Percentiles rank a stretch among this genome's conserved stretches.
These are phyloP conservation scores for Megalopta genalis DNA, from an alignment of 1,140 invertebrate genomes.

Conservation along the genomic window DNA sequence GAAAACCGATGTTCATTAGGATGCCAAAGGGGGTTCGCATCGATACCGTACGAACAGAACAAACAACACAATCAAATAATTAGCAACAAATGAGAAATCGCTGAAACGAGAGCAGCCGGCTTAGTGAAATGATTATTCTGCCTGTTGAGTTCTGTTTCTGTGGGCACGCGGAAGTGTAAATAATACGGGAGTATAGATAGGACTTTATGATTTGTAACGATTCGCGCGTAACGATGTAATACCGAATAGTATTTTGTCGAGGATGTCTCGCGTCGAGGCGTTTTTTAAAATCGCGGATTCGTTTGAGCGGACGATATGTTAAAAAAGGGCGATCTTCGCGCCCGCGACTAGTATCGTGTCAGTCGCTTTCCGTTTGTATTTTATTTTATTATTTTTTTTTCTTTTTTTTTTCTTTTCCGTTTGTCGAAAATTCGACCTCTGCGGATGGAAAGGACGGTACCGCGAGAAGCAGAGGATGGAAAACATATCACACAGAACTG, in stretches of 20 bases:
- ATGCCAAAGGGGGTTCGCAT: neutral
- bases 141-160: neutral
- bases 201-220: neutral
- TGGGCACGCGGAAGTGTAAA: conserved; percentile 5
- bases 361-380: neutral
- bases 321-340: neutral
- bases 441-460: neutral
- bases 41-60: neutral
- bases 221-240: neutral
- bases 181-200: conserved; percentile 15
- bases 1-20: conserved; percentile 15
- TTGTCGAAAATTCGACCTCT: conserved; percentile 18
- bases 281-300: conserved; percentile 5
- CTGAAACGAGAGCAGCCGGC: neutral
- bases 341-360: neutral
- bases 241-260: conserved; percentile 36
- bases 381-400: neutral
- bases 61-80: conserved; percentile 7
- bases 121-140: neutral
- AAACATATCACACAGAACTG: conserved; percentile 71
- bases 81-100: neutral
- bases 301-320: neutral
- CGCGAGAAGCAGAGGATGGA: conserved; percentile 39
- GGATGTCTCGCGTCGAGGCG: neutral
- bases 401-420: neutral